Evolutionary conservation across 2,113 vertebrate species (phyloP), one percentile per base, ranked within the genome.

Genomic region (Mus musculus): DNA sequence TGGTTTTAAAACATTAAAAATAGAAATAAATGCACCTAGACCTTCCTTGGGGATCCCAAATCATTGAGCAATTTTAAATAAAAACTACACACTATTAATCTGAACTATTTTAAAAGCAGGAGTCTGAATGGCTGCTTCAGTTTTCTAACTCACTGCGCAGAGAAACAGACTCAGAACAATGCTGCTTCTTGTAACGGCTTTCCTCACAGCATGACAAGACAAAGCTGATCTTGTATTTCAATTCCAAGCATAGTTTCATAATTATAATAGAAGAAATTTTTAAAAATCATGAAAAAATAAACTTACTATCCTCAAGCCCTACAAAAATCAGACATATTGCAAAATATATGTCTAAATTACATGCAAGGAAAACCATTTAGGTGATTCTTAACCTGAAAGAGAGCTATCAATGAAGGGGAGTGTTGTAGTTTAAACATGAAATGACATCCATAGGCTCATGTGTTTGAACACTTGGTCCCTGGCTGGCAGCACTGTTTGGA

Each of bases 341-440:
- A 80, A 94, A 89, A 72, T 72, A 4, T 1, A 4, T 5, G 8
- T 49, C 26, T 65, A 77, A 77, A 46, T 72, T 46, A 65, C 20
- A 65, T 39, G 52, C 24, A 72, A 13, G 17, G 22, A 85, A 89
- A 7, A 65, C 77, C 80, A 80, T 24, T 5, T 10, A 16, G 69
- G 20, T 78, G 30, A 65, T 91, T 94, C 61, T 63, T 89, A 82
- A 92, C 71, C 33, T 69, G 6, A 89, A 78, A 78, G 69, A 78
- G 69, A 89, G 39, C 26, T 69, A 1, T 63, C 36, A 6, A 10
- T 54, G 54, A 85, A 65, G 13, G 26, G 5, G 11, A 72, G 2
- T 67, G 67, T n/a, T 49, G 11, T 82, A 13, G 20, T n/a, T 61
- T 61, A 56, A 26, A 61, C 5, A 1, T 39, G 80, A 59, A 82